A percentile compares a stretch with the other conserved stretches of the same genome.
phyloP scores from a whole-genome alignment of 2,113 vertebrate species.

The Onychostoma macrolepis region DNA sequence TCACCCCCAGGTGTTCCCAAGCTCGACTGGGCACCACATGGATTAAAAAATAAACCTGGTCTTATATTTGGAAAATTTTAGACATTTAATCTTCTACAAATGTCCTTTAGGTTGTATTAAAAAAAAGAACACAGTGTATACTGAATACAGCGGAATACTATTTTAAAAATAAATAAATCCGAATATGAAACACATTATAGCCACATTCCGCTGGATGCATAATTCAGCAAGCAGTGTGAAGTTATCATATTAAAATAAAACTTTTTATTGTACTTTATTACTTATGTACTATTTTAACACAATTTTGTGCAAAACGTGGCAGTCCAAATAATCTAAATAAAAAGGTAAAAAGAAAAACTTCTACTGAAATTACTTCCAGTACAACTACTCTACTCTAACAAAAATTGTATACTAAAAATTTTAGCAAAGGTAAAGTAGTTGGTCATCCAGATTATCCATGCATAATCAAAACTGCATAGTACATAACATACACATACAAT shows the following conservation, averaged over 20 bases:
- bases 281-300: not conserved
- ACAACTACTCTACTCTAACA: not conserved
- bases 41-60: conserved; percentile 48
- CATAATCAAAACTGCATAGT: not conserved
- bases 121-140: not conserved
- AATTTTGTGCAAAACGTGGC: not conserved
- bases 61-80: conserved; percentile 62
- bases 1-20: conserved; percentile 57
- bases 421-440: not conserved
- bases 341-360: not conserved
- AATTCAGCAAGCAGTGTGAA: not conserved
- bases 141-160: not conserved
- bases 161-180: not conserved
- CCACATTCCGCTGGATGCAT: not conserved
- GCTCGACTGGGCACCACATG: not conserved
- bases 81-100: conserved; percentile 16
- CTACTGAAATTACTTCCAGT: not conserved
- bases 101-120: not conserved
- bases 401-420: not conserved
- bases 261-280: not conserved
- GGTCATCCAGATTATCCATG: not conserved
- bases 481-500: not conserved
- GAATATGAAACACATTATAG: not conserved
- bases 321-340: not conserved
- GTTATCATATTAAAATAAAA: not conserved